Base-by-base conservation (phyloP, 2,888 invertebrate species). In the Cryptophagus acutangulus region DNA sequence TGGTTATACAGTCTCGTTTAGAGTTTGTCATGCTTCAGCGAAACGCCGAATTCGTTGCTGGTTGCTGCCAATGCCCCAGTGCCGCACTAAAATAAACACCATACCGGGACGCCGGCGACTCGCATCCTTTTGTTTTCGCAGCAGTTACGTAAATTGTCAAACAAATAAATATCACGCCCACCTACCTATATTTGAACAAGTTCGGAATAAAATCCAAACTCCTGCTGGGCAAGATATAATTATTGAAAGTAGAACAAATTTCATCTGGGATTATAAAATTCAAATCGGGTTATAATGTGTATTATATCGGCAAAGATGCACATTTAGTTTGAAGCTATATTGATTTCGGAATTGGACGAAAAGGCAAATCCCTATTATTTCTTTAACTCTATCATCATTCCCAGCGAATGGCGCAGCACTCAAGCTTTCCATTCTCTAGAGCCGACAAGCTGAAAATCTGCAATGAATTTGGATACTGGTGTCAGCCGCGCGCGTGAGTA, bases 371-470 rank as follows among this genome's bases (percentile, higher is more conserved):
- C 63, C 64, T 63, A 67, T 68, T 66, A 67, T 67, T 67, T 65
- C 63, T 65, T 64, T 64, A 63, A 66, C 66, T 67, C 65, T 62
- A 64, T 65, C 66, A 66, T 67, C 65, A 65, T 67, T 64, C 61
- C 55, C 61, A 55, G 61, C 58, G 66, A 64, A 66, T 65, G 63
- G 63, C 59, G 59, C 60, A 58, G 62, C 65, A 65, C 65, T 66
- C 65, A 64, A 64, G 63, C 61, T 59, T 46, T 62, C 63, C 65
- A 64, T 67, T 67, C 64, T 65, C 63, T 58, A 61, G 61, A 65
- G 62, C 61, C 66, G 66, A 65, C 63, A 66, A 67, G 65, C 67
- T 66, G 68, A 67, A 69, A 69, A 68, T 69, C 68, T 65, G 66
- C 68, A 67, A 68, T 66, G 68, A 69, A 68, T 68, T 68, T 67